Evolutionary conservation across 2,113 vertebrate species (phyloP).

Genomic region (Rhipidura dahli): DNA sequence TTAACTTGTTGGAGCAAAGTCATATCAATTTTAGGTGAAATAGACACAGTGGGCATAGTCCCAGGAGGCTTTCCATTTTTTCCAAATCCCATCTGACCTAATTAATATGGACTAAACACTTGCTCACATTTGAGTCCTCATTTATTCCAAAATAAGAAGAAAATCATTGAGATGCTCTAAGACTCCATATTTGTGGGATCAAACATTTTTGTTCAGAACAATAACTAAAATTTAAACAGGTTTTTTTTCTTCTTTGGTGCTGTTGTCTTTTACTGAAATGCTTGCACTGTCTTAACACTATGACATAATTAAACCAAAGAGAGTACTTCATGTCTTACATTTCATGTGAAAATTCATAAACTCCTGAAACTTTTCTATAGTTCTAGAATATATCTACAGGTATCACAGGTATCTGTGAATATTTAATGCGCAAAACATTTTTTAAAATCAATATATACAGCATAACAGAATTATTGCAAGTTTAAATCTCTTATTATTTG

Average conservation of each 20-base stretch:
- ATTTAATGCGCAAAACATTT: slow-evolving; percentile 17
- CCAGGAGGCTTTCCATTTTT: not conserved
- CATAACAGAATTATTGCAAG: slow-evolving; percentile 29
- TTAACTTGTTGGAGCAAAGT: not conserved
- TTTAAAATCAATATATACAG: not conserved
- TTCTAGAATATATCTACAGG: not conserved
- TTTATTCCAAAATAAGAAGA: not conserved
- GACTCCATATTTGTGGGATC: not conserved
- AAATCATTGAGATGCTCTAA: not conserved
- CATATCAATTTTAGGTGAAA: not conserved
- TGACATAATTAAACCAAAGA: not conserved
- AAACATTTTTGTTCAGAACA: not conserved
- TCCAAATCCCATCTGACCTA: not conserved
- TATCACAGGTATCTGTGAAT: not conserved
- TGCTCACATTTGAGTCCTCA: not conserved
- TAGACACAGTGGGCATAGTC: not conserved
- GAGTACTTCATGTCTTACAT: not conserved
- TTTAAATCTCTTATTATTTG: slow-evolving; percentile 61
- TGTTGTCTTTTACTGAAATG: not conserved
- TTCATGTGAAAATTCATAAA: not conserved
- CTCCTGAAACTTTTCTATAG: not conserved
- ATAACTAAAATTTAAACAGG: not conserved
- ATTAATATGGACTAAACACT: not conserved
- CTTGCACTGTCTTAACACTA: not conserved
- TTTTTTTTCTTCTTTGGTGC: not conserved